Conservation (phyloP, 2,113 vertebrate genomes). For the Cyprinodon brontotheroides region DNA sequence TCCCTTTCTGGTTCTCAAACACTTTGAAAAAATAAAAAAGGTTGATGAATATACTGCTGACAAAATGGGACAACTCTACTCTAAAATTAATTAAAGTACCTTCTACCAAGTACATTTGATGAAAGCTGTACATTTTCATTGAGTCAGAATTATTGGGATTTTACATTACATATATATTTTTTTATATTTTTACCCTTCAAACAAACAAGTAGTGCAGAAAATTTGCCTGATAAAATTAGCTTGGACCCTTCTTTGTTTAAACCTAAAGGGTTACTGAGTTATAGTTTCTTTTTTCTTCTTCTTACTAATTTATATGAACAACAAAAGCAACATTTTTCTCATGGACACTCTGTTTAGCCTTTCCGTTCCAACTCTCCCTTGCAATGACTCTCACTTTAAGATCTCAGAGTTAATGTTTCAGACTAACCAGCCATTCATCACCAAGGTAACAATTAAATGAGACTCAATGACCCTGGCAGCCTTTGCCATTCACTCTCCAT, state of each 20-base stretch:
- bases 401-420: neutral
- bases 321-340: neutral
- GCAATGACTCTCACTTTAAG: neutral
- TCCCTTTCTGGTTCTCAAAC: neutral
- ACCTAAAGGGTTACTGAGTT: too few species aligned
- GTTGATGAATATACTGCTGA: neutral
- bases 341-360: neutral
- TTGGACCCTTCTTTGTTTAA: too few species aligned
- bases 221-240: too few species aligned
- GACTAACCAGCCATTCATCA: neutral
- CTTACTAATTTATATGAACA: neutral
- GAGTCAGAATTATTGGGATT: too few species aligned
- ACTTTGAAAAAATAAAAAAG: neutral
- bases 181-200: too few species aligned
- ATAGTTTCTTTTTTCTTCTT: neutral
- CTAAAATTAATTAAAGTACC: neutral
- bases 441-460: neutral
- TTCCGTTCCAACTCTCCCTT: neutral
- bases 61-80: neutral
- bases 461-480: neutral
- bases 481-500: neutral
- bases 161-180: too few species aligned
- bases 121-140: too few species aligned
- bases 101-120: neutral
- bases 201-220: too few species aligned